Conservation (phyloP, 2,797 vertebrate genomes). For the Geotrypetes seraphini region DNA sequence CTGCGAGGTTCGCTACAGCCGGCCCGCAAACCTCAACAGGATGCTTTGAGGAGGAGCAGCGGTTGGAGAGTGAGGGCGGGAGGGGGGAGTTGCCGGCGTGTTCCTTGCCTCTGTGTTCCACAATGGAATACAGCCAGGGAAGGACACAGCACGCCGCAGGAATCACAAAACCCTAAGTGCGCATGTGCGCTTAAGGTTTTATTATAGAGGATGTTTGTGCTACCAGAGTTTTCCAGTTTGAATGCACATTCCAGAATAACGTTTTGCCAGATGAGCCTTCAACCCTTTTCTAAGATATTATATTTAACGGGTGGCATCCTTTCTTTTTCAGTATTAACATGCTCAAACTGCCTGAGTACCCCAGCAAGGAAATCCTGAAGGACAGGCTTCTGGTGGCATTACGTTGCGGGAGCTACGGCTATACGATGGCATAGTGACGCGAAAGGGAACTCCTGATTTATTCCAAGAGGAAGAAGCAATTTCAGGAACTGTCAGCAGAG, state of each 20-base stretch:
- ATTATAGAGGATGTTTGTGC: too few species aligned
- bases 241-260: conserved; percentile 29
- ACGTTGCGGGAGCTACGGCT: conserved; percentile 95
- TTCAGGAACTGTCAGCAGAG: conserved; percentile 27
- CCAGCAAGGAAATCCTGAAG: conserved; percentile 81
- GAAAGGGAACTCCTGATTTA: conserved; percentile 22
- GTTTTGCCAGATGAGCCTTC: too few species aligned
- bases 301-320: conserved; percentile 14
- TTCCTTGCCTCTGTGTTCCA: too few species aligned
- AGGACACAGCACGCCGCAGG: too few species aligned
- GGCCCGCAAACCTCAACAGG: too few species aligned
- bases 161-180: too few species aligned
- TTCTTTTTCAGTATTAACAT: conserved; percentile 84
- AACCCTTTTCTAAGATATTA: conserved; percentile 10
- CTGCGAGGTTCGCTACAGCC: too few species aligned
- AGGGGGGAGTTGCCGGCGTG: too few species aligned
- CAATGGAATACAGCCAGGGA: too few species aligned
- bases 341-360: conserved; percentile 96
- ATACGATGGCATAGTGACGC: conserved; percentile 83
- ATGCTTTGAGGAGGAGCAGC: too few species aligned
- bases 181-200: too few species aligned
- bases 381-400: conserved; percentile 91
- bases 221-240: conserved; percentile 21
- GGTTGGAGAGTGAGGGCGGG: too few species aligned
- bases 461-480: conserved; percentile 37